Percentiles rank a stretch among this genome's conserved stretches.
Evolutionary conservation across 1,140 invertebrate genomes (phyloP).

Genomic region (Caenorhabditis elegans): WBcel235 BX284604.4:10151001-10151500

Average conservation of each 20-base stretch:
- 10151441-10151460: neutral
- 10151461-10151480: neutral
- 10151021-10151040: neutral
- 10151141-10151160: neutral
- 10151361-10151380: slow-evolving; percentile 12
- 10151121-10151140: neutral
- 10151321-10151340: neutral
- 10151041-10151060: neutral
- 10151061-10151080: neutral
- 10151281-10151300: neutral
- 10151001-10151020: neutral
- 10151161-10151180: neutral
- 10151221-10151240: too few species aligned
- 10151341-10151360: neutral
- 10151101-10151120: slow-evolving; percentile 18
- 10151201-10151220: too few species aligned
- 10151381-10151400: neutral
- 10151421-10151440: neutral
- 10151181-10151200: too few species aligned
- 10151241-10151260: too few species aligned
- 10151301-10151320: neutral
- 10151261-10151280: too few species aligned
- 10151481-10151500: too few species aligned
- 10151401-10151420: neutral
- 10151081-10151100: neutral